Evolutionary conservation across 1,140 invertebrate genomes (phyloP), one percentile per base, ranked within the genome.

Genomic region (Bacillus rossius): DNA sequence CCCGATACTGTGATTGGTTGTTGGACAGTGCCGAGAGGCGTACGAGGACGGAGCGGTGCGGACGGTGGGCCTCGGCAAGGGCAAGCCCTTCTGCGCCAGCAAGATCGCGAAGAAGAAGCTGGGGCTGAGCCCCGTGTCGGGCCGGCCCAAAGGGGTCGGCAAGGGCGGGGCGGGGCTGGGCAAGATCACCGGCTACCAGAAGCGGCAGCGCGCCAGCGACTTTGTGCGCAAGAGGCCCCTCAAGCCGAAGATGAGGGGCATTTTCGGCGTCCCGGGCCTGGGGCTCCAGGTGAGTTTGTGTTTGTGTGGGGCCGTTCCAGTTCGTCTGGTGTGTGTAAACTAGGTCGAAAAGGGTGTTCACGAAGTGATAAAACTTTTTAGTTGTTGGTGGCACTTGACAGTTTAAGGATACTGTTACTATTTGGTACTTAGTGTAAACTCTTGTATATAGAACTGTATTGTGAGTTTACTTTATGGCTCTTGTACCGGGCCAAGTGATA

Each of bases 201-300:
- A 88, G 67, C 76, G 82, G 45, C 79, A 82, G 57, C 79, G 84
- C 40, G 63, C 68, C 42, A 78, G 81, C n/a, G 89, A 91, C 56
- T 91, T 89, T 71, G 85, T 84, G 2, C 72, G 89, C 42, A 91
- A 92, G 70, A 75, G 90, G 57, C 88, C 88, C 1, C 82, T 88
- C 0, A 93, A 93, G 71, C 80, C 89, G 5, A 93, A 92, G 77
- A 90, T 91, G 84, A 74, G 88, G 60, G 88, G 88, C 5, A 82
- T 91, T n/a, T 91, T 91, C 74, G 88, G 88, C 23, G 84, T 86
- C 2, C 87, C 88, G 2, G 87, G 87, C 23, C 75, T 91, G 22
- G 87, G 87, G 8, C 73, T 91, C 34, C 88, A 89, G 73, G 76
- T 69, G 67, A 63, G 49, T 54, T 37, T n/a, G n/a, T n/a, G n/a